Conservation (phyloP, 2,888 invertebrate genomes). For the Ormyrus nitidulus region DNA sequence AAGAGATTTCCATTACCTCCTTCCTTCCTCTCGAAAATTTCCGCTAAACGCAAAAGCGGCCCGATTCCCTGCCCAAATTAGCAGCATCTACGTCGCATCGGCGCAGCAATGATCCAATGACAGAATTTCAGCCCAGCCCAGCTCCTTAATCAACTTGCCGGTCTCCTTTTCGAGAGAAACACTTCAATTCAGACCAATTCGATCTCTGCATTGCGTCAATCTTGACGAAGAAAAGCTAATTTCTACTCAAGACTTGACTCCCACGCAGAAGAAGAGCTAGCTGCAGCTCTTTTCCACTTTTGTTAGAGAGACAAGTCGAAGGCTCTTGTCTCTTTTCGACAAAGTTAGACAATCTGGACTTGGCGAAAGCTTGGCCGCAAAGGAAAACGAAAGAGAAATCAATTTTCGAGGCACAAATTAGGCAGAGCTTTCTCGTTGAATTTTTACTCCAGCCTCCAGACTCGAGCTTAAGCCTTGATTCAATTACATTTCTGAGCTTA, state of each 20-base stretch:
- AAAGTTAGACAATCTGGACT: conserved; percentile 59
- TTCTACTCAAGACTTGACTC: conserved; percentile 54
- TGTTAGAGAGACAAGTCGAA: conserved; percentile 22
- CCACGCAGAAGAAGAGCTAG: not conserved
- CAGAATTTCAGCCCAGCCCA: too few species aligned
- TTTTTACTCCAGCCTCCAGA: too few species aligned
- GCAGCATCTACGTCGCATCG: too few species aligned
- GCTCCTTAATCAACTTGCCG: conserved; percentile 38
- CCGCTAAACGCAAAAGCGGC: not conserved
- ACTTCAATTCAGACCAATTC: conserved; percentile 11
- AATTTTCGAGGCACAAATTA: too few species aligned
- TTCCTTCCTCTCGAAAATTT: conserved; percentile 44
- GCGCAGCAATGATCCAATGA: too few species aligned
- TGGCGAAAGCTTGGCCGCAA: conserved; percentile 56
- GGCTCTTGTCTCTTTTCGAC: not conserved
- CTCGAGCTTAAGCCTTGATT: too few species aligned
- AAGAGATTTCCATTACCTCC: conserved; percentile 65
- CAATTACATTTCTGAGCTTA: too few species aligned
- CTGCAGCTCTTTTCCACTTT: conserved; percentile 14
- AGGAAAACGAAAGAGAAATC: conserved; percentile 52
- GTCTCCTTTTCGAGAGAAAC: not conserved
- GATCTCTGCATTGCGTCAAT: conserved; percentile 46
- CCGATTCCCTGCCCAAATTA: too few species aligned
- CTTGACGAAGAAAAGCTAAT: conserved; percentile 39
- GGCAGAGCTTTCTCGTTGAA: too few species aligned